A percentile compares a stretch with the other conserved stretches of the same genome.
Evolutionary conservation across 2,888 invertebrate species (phyloP).

Genomic region (Mythimna vitellina): DNA sequence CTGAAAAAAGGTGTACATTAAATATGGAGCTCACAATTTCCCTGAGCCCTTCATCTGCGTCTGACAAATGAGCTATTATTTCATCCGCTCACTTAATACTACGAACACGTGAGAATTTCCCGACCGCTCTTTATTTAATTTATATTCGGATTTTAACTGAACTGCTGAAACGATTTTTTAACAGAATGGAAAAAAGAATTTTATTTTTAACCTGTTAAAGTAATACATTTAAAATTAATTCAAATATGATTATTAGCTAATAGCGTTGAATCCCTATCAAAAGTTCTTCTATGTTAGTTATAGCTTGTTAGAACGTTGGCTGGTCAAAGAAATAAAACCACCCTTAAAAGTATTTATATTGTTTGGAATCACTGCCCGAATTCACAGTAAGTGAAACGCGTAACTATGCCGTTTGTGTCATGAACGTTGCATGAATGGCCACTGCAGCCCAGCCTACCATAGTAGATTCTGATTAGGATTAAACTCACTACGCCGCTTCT

Average conservation of each 20-base stretch:
- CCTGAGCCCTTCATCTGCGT: constrained; percentile 48
- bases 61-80: constrained; percentile 65
- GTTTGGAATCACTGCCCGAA: too few species aligned
- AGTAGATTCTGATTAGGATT: constrained; percentile 1
- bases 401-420: not conserved
- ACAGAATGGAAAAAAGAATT: constrained; percentile 3
- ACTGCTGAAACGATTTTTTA: constrained; percentile 18
- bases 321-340: not conserved
- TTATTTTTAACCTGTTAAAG: constrained; percentile 5
- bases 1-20: constrained; percentile 53
- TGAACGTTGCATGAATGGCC: not conserved
- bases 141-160: constrained; percentile 41
- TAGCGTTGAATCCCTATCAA: not conserved
- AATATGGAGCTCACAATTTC: constrained; percentile 43
- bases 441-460: not conserved
- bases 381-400: not conserved
- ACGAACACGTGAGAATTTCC: constrained; percentile 46
- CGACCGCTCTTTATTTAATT: constrained; percentile 49
- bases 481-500: too few species aligned
- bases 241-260: not conserved
- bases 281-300: not conserved
- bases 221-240: not conserved
- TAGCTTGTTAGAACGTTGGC: not conserved
- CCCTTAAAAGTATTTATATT: not conserved
- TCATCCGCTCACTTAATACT: constrained; percentile 52